Percentiles rank a stretch among this genome's conserved stretches.
Conservation (phyloP, 2,113 vertebrate genomes). For the Mustela nigripes region DNA sequence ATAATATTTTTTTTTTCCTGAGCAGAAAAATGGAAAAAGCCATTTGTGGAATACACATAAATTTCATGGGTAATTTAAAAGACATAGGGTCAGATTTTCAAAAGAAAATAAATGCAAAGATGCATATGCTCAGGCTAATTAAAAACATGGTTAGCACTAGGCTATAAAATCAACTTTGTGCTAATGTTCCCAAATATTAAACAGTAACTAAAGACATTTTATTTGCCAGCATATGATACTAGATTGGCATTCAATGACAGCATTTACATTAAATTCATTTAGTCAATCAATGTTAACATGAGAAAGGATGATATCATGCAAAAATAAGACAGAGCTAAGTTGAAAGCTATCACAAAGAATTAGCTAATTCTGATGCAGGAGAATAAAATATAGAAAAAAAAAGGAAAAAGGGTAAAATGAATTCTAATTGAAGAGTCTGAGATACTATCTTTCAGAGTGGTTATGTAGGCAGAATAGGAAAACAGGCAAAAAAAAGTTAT, state of each 20-base stretch:
- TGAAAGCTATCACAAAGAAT: background rate
- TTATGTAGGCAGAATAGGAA: background rate
- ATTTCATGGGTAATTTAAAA: background rate
- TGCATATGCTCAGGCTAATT: background rate
- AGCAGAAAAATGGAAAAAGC: background rate
- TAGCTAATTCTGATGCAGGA: background rate
- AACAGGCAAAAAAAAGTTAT: background rate
- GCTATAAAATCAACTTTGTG: background rate
- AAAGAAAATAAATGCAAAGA: background rate
- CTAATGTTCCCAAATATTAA: background rate
- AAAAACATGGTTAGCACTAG: background rate
- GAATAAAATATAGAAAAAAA: background rate
- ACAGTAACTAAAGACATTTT: background rate
- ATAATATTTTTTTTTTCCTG: background rate
- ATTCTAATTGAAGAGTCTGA: background rate
- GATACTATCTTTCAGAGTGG: background rate
- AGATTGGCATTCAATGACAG: background rate
- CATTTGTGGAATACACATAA: background rate
- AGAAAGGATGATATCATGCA: background rate
- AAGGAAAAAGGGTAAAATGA: background rate
- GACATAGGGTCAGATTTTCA: background rate
- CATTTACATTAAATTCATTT: background rate
- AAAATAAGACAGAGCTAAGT: background rate
- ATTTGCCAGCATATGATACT: background rate
- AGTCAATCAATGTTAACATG: background rate